A percentile compares a stretch with the other conserved stretches of the same genome.
Conservation (phyloP, 2,113 vertebrate genomes). For the Aptenodytes forsteri region DNA sequence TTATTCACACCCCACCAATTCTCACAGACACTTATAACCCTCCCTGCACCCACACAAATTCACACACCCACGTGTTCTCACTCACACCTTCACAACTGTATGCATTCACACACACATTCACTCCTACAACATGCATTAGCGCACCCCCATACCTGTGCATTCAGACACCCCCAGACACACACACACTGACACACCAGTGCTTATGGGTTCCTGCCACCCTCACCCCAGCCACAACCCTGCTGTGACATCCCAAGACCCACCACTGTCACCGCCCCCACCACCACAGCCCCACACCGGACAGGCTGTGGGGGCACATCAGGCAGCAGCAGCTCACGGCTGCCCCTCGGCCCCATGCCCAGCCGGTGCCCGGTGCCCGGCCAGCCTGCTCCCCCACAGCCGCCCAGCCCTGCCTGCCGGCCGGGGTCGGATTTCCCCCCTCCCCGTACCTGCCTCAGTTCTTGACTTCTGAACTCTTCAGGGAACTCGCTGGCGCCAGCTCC, state of each 20-base stretch:
- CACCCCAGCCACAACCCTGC: neutral
- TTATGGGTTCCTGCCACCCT: neutral
- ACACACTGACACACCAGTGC: neutral
- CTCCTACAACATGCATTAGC: neutral
- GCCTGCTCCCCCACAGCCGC: neutral
- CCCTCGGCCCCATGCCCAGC: neutral
- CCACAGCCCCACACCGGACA: rapidly evolving
- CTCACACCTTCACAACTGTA: rapidly evolving
- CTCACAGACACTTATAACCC: neutral
- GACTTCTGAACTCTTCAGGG: conserved; percentile 79
- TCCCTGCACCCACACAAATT: no score
- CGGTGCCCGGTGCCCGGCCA: rapidly evolving
- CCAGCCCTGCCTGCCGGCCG: neutral
- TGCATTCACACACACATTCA: neutral
- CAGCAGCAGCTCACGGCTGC: rapidly evolving
- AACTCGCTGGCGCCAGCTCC: conserved; percentile 80
- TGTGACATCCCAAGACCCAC: neutral
- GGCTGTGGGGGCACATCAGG: neutral
- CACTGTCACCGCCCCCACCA: neutral
- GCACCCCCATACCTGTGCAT: neutral
- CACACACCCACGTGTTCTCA: rapidly evolving
- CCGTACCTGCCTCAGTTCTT: conserved; percentile 63
- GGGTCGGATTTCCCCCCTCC: conserved; percentile 66
- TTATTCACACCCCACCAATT: neutral
- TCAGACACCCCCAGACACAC: neutral